Evolutionary conservation across 2,113 vertebrate species (phyloP), one percentile per base, ranked within the genome.

Genomic region (Rhipidura dahli): DNA sequence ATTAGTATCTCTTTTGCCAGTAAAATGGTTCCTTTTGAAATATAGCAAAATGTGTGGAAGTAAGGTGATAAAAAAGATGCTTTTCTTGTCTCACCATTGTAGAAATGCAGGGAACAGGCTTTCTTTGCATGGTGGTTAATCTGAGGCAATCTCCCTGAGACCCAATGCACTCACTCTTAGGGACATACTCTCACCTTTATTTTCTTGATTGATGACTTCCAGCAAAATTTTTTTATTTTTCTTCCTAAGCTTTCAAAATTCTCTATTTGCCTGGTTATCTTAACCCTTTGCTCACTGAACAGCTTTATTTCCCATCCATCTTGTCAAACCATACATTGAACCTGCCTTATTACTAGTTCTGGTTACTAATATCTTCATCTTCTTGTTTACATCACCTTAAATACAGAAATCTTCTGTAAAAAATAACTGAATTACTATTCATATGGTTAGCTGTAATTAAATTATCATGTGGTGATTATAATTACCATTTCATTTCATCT

Each of bases 401-500:
- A 87, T 81, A 26, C 31, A 82, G 26, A 89, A 91, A 72, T 92
- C 8, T 75, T 89, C 70, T 78, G 5, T 10, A 92, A 95, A 83
- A 50, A 81, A 70, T 37, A 91, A 44, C 12, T 31, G 44, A 72
- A 96, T 83, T 85, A 71, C 68, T 94, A 82, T 83, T 94, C 78
- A 88, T 51, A 79, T 40, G 13, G 30, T 82, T 91, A 76, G 68
- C 37, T 60, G 57, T 49, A 94, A 94, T 90, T 78, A 93, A 94
- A 87, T 88, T 92, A 94, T 80, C 61, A 72, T 30, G 26, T 27
- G 60, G 31, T 64, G 91, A 66, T 75, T 77, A 53, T 82, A 89
- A 94, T 68, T 90, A 95, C 30, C 51, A 53, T 93, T 95, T 81
- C 51, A 53, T 93, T 95, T 81, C n/a, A 69, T 71, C 60, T 78